These are phyloP conservation scores for Eurosta solidaginis DNA, from an alignment of 1,140 invertebrate genomes.

Conservation along the genomic window DNA sequence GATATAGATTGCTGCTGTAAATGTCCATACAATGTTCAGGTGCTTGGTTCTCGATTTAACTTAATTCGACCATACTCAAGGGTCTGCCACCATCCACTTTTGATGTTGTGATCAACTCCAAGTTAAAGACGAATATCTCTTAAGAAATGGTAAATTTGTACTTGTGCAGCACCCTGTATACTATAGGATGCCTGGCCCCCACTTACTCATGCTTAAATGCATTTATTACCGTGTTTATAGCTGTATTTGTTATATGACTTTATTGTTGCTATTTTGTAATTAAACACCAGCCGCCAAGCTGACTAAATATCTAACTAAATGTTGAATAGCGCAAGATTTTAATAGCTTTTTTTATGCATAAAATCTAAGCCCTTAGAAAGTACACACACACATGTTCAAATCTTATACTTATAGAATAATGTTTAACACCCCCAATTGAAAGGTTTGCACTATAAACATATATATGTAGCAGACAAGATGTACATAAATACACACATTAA, in stretches of 20 bases:
- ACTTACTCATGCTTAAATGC: neutral
- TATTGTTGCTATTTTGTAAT: neutral
- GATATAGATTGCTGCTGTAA: no score
- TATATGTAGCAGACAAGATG: no score
- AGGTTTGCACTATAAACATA: no score
- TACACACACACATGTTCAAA: neutral
- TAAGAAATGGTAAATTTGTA: neutral
- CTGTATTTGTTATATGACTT: neutral
- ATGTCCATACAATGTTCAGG: no score
- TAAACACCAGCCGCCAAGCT: slow-evolving; percentile 24
- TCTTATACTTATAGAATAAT: no score
- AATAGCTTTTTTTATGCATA: slow-evolving; percentile 4
- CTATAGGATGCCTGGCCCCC: slow-evolving; percentile 1
- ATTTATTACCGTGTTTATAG: slow-evolving; percentile 19
- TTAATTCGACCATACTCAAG: no score
- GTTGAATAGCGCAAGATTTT: slow-evolving; percentile 10
- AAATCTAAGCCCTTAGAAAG: neutral
- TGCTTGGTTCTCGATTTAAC: no score
- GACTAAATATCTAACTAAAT: slow-evolving; percentile 22
- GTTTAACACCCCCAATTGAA: neutral
- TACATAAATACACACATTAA: neutral
- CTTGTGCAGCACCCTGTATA: neutral
- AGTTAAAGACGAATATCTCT: neutral
- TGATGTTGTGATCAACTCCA: neutral
- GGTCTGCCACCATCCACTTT: no score